Percentiles rank a stretch among this genome's conserved stretches.
phyloP scores from a whole-genome alignment of 2,888 invertebrate genomes.

The Ametastegia equiseti region DNA sequence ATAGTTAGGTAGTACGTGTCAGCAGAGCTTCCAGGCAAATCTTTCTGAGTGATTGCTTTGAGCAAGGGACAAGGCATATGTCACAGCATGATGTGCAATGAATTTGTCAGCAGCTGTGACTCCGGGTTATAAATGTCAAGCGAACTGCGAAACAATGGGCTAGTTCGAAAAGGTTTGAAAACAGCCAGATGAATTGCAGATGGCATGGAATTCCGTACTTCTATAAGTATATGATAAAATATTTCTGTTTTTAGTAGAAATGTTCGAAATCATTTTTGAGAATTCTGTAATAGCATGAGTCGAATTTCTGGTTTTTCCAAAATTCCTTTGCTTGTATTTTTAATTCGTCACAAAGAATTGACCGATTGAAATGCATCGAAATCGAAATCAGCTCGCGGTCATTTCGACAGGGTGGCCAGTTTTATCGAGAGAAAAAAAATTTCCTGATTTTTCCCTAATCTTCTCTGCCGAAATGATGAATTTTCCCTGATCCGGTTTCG shows the following conservation, averaged over 20 bases:
- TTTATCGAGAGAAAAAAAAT: too few relatives aligned
- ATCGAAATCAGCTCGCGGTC: too few relatives aligned
- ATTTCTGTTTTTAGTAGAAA: background rate
- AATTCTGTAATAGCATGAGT: too few relatives aligned
- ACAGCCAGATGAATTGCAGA: background rate
- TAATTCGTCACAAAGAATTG: too few relatives aligned
- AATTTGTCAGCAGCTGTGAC: background rate
- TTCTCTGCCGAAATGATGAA: too few relatives aligned
- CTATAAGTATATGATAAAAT: background rate
- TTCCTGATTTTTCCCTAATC: too few relatives aligned
- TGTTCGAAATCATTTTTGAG: background rate
- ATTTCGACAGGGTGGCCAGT: too few relatives aligned
- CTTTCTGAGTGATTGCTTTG: background rate
- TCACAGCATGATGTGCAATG: background rate
- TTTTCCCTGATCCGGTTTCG: too few relatives aligned
- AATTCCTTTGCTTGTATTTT: too few relatives aligned
- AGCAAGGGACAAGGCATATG: background rate
- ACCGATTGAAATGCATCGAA: too few relatives aligned
- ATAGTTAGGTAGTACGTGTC: background rate
- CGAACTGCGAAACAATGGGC: background rate
- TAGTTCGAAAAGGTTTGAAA: background rate
- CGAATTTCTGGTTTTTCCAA: too few relatives aligned
- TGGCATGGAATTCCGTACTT: background rate
- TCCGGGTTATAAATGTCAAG: background rate
- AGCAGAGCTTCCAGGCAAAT: background rate